These are phyloP conservation scores for Cettia cetti DNA, from an alignment of 2,113 vertebrate species.

Conservation along the genomic window DNA sequence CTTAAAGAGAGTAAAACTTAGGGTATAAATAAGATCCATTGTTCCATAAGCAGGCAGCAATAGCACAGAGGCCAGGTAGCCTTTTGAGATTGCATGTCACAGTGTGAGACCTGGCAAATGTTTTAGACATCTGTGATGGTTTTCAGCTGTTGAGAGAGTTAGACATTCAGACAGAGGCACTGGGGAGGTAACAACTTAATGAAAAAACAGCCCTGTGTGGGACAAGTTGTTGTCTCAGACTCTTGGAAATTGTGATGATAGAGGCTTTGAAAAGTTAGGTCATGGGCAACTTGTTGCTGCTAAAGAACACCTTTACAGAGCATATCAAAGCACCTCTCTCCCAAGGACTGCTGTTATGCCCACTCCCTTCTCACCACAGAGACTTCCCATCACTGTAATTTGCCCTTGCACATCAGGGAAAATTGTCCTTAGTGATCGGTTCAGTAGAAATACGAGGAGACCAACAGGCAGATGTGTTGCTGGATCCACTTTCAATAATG, in stretches of 20 bases:
- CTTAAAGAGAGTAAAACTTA: background rate
- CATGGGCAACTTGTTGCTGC: background rate
- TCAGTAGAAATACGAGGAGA: background rate
- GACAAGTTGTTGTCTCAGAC: background rate
- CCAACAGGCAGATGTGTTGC: background rate
- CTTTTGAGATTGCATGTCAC: background rate
- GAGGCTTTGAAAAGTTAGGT: background rate
- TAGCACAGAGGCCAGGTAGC: background rate
- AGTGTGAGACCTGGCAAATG: background rate
- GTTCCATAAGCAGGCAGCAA: background rate
- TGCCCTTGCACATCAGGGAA: background rate
- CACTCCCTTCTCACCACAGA: background rate
- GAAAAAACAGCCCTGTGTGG: background rate
- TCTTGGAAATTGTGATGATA: background rate
- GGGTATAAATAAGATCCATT: background rate
- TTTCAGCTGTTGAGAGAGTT: background rate
- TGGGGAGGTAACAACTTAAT: background rate
- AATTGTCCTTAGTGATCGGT: background rate
- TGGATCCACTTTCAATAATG: background rate
- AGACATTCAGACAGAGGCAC: background rate
- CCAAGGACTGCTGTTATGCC: background rate
- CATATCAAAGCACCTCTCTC: background rate
- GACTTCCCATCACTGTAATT: background rate
- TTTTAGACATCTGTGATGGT: background rate
- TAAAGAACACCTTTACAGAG: background rate